Conservation (phyloP, 2,888 invertebrate species). For the Diarsia brunnea region DNA sequence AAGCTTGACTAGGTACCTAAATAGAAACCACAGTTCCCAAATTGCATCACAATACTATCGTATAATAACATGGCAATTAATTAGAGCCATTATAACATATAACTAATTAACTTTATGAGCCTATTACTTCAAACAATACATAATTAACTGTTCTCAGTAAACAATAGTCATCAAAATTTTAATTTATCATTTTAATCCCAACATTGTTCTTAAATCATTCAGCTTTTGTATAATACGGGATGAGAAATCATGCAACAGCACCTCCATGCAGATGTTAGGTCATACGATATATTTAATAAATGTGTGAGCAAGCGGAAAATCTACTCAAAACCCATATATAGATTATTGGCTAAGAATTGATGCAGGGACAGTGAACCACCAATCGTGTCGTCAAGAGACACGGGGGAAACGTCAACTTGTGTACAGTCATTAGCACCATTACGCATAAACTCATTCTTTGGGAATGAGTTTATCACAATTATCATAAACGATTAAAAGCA, state of each 20-base stretch:
- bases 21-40: constrained; percentile 47
- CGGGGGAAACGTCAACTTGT: not conserved
- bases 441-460: no score
- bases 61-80: constrained; percentile 60
- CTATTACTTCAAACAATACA: constrained; percentile 67
- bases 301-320: not conserved
- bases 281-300: not conserved
- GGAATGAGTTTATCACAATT: no score
- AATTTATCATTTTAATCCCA: constrained; percentile 60
- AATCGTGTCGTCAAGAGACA: not conserved
- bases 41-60: constrained; percentile 62
- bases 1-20: not conserved
- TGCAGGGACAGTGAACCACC: not conserved
- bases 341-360: not conserved
- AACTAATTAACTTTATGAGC: constrained; percentile 63
- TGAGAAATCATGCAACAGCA: constrained; percentile 17
- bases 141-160: constrained; percentile 66
- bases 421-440: no score
- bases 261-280: not conserved
- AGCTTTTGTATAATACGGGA: constrained; percentile 27
- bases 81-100: constrained; percentile 58
- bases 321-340: not conserved
- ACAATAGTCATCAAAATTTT: constrained; percentile 63
- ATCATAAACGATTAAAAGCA: no score
- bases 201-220: constrained; percentile 58